Conservation (phyloP, 1,140 invertebrate genomes). For the Drosophila teissieri region DNA sequence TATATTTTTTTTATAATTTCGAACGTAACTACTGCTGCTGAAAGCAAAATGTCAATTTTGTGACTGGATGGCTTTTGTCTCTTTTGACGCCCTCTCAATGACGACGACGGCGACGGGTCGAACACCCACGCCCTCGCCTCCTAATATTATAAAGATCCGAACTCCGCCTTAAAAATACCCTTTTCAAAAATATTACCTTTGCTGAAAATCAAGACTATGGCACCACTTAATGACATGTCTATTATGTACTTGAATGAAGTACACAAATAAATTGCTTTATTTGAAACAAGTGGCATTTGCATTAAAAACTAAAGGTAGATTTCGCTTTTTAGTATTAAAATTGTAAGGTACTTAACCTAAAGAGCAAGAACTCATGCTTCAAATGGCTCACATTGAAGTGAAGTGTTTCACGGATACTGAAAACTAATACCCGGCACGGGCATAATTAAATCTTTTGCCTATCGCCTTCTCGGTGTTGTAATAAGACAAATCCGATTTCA, state of each 20-base stretch:
- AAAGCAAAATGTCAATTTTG: constrained; percentile 81
- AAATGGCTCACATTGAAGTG: neutral
- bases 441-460: constrained; percentile 72
- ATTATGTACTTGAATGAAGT: no score
- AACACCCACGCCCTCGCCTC: constrained; percentile 43
- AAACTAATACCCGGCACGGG: constrained; percentile 68
- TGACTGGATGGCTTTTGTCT: constrained; percentile 75
- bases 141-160: constrained; percentile 7
- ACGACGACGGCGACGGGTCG: constrained; percentile 45
- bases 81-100: constrained; percentile 73
- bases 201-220: no score
- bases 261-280: no score
- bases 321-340: no score
- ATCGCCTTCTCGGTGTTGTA: constrained; percentile 70
- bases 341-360: neutral
- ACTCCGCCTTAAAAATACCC: constrained; percentile 14
- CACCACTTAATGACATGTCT: no score
- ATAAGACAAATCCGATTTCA: constrained; percentile 72
- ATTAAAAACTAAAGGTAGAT: no score
- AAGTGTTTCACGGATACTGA: constrained; percentile 5
- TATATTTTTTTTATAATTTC: constrained; percentile 8
- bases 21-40: constrained; percentile 47
- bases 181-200: neutral
- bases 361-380: constrained; percentile 18
- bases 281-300: no score